Conservation (phyloP, 2,113 vertebrate genomes). For the Dicrurus megarhynchus region DNA sequence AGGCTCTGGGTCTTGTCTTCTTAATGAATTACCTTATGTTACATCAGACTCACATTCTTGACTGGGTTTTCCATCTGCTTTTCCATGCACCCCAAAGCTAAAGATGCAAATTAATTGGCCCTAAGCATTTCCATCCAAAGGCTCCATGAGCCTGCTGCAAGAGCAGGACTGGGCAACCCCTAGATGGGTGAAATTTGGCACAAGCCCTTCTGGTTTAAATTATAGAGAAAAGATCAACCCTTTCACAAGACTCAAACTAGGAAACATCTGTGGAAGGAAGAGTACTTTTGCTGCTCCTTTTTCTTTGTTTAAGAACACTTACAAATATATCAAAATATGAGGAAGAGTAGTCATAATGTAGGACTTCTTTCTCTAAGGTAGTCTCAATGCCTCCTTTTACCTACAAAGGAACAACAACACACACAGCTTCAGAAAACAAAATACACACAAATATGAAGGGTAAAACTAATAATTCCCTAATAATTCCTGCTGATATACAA, state of each 20-base stretch:
- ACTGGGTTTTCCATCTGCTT: not conserved
- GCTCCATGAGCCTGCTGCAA: not conserved
- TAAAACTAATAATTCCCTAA: not conserved
- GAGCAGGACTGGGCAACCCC: not conserved
- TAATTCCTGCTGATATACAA: not conserved
- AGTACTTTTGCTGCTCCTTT: not conserved
- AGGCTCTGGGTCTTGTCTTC: not conserved
- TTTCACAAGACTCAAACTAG: not conserved
- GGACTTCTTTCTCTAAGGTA: conserved; percentile 86
- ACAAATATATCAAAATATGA: conserved; percentile 99
- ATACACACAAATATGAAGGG: not conserved
- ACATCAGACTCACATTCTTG: not conserved
- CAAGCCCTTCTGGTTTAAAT: not conserved
- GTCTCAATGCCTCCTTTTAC: conserved; percentile 86
- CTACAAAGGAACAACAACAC: conserved; percentile 63
- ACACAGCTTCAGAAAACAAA: not conserved
- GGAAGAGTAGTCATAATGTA: conserved; percentile 88
- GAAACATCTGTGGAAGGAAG: not conserved
- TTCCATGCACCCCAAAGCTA: fast-evolving
- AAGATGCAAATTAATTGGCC: not conserved
- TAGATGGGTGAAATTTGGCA: not conserved
- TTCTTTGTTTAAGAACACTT: conserved; percentile 64
- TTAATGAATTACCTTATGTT: not conserved
- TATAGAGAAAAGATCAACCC: not conserved
- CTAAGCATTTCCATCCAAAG: not conserved